phyloP scores from a whole-genome alignment of 2,888 invertebrate genomes.

The Hydrotaea cyrtoneurina region DNA sequence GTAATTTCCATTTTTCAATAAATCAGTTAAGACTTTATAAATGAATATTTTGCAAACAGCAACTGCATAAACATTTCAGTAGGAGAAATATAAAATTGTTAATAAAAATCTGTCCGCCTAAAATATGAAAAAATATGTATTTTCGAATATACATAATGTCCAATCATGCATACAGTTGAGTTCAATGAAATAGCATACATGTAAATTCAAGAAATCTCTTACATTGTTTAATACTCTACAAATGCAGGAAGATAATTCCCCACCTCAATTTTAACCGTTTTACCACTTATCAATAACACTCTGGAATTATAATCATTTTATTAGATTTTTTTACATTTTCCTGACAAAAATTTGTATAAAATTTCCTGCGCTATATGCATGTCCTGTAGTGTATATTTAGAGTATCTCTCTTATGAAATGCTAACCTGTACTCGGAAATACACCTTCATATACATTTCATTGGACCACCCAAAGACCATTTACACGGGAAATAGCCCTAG shows the following conservation, averaged over 20 bases:
- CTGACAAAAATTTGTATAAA: not conserved
- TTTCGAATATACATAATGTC: not conserved
- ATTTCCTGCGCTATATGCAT: not conserved
- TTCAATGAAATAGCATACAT: not conserved
- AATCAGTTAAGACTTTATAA: constrained; percentile 1
- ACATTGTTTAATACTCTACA: no score
- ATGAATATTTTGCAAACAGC: not conserved
- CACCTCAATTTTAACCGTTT: no score
- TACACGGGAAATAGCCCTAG: constrained; percentile 78
- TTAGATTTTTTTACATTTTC: no score
- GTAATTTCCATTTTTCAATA: not conserved
- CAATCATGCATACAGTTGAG: not conserved
- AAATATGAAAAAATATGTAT: not conserved
- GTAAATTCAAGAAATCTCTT: no score
- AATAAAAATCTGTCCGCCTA: not conserved
- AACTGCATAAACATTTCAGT: not conserved
- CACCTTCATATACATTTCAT: constrained; percentile 16
- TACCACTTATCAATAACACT: no score
- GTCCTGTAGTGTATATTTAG: not conserved
- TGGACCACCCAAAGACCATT: constrained; percentile 73
- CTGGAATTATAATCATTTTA: no score
- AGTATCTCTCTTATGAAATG: not conserved
- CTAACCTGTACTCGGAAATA: not conserved
- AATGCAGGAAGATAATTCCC: no score
- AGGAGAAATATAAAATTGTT: not conserved